These are phyloP conservation scores for Globodera ellingtonae DNA, from an alignment of 1,140 invertebrate genomes.

Conservation along the genomic window DNA sequence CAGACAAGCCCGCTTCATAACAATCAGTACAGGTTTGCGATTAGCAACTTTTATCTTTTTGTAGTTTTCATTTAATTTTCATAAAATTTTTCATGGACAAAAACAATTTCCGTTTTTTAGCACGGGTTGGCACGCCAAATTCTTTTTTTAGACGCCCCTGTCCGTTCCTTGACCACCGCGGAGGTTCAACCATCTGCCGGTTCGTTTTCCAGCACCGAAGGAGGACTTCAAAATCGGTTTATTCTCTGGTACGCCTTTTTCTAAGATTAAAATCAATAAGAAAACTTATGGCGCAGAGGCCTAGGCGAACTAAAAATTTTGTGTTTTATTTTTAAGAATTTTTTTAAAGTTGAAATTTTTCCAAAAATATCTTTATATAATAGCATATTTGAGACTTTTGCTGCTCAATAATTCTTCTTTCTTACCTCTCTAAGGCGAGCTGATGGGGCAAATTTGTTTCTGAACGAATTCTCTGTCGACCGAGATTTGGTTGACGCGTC, in stretches of 20 bases:
- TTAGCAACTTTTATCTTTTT: not conserved
- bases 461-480: constrained; percentile 28
- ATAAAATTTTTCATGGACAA: no score
- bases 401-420: not conserved
- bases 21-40: constrained; percentile 23
- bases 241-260: constrained; percentile 23
- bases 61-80: no score
- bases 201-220: constrained; percentile 13
- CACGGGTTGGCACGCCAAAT: not conserved
- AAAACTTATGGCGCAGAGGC: no score
- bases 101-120: no score
- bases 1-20: constrained; percentile 14
- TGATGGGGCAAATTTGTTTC: constrained; percentile 30
- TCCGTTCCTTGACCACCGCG: constrained; percentile 9
- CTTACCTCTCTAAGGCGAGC: constrained; percentile 16
- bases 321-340: no score
- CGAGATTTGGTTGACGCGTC: constrained; percentile 26
- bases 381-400: no score
- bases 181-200: constrained; percentile 27
- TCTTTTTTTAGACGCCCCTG: constrained; percentile 21
- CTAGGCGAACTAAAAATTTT: no score
- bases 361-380: no score
- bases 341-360: no score
- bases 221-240: constrained; percentile 28
- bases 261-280: no score